Conservation (phyloP, 2,113 vertebrate species). For the Apteryx owenii region DNA sequence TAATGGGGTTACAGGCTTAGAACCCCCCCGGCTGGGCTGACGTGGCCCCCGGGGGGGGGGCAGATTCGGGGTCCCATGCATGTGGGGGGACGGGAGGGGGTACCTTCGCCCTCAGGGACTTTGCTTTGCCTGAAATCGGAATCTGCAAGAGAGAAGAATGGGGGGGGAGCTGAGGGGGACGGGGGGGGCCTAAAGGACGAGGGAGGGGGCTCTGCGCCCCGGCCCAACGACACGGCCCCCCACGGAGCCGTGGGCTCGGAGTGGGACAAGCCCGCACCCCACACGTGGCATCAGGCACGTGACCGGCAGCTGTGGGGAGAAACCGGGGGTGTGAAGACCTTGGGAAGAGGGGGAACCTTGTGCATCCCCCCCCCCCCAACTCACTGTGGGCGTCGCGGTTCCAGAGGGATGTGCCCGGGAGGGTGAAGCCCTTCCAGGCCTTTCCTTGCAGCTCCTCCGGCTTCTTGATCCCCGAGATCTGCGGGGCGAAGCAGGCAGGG, state of each 20-base stretch:
- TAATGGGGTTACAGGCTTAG: slow-evolving; percentile 66
- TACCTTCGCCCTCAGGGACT: slow-evolving; percentile 85
- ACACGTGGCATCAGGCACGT: too few species aligned
- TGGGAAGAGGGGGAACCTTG: too few species aligned
- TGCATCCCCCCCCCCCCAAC: neutral
- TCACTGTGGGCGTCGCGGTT: slow-evolving; percentile 70
- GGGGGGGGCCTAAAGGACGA: neutral
- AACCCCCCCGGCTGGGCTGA: neutral
- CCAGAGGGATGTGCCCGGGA: slow-evolving; percentile 78
- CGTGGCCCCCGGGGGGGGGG: neutral
- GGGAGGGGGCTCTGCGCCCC: too few species aligned
- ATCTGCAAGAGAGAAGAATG: slow-evolving; percentile 77
- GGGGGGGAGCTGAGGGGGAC: neutral
- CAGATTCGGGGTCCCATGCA: neutral
- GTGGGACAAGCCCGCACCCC: too few species aligned
- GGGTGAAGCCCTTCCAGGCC: slow-evolving; percentile 75
- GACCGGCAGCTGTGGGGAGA: neutral
- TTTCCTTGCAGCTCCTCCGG: slow-evolving; percentile 78
- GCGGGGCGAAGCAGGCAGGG: neutral
- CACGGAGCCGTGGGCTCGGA: too few species aligned
- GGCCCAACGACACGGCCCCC: too few species aligned
- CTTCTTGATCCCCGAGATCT: slow-evolving; percentile 77
- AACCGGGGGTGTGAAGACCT: neutral
- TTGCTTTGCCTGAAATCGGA: slow-evolving; percentile 79
- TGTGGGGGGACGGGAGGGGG: neutral